Base-by-base conservation (phyloP, 2,797 vertebrate genomes). In the Aselliscus stoliczkanus region DNA sequence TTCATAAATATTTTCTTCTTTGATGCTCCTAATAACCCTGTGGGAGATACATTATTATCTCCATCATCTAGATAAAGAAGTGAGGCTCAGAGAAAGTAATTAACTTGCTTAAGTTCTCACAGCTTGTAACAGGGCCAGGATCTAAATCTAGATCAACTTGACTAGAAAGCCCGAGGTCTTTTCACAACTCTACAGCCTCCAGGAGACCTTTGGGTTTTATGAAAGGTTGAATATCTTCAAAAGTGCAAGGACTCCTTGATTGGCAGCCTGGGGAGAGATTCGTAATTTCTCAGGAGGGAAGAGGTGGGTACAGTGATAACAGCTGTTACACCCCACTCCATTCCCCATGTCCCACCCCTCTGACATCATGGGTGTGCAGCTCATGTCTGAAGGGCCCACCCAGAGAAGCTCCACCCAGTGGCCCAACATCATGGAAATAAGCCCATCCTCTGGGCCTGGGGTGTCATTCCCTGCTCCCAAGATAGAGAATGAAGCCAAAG, bases 291-390 rank as follows among this genome's bases (percentile, higher is more conserved):
- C 7, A 67, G 76, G 34, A 79, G 72, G 25, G 14, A 86, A 37
- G 50, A 54, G 9, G 18, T 5, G 14, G 39, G 50, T 10, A 34
- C 12, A 14, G 12, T 34, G 65, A 72, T 62, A 47, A 58, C 81
- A 94, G 64, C 82, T 85, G 88, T 91, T 93, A 86, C 14, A 25
- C n/a, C 58, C 50, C 15, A 69, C 75, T 95, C 65, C 23, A 23
- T 69, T 88, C 81, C 64, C 76, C 50, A 18, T 2, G 21, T 37
- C 13, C 81, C 93, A 91, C 65, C 82, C 90, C 83, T 96, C 77
- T 97, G 95, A 97, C 90, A 89, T 96, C 96, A 97, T 97, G 77
- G 67, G 82, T 39, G 31, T 94, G 52, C 34, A 29, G 37, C 85
- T 85, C 82, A 62, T 88, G 96, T 93, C 96, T 96, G 23, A 95